phyloP scores from a whole-genome alignment of 2,888 invertebrate genomes.

The Tryphoninae sp. region DNA sequence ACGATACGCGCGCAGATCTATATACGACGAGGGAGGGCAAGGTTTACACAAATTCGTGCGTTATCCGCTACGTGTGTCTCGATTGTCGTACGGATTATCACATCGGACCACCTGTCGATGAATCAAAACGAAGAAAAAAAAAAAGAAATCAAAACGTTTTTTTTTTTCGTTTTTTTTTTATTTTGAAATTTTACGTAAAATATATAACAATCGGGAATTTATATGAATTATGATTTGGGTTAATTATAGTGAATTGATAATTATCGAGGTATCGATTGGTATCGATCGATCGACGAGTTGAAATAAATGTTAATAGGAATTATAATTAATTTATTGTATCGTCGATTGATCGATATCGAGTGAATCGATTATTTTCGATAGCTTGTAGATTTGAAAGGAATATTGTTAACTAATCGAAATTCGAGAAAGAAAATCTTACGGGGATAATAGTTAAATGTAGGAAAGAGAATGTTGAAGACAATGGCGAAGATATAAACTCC shows the following conservation, averaged over 20 bases:
- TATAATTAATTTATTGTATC: too few species aligned
- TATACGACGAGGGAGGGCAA: background rate
- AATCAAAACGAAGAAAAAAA: conserved; percentile 20
- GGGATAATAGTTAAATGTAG: background rate
- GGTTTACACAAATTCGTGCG: background rate
- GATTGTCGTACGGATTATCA: conserved; percentile 57
- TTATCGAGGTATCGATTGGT: too few species aligned
- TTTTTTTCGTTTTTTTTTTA: background rate
- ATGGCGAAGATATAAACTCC: too few species aligned
- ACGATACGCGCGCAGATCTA: background rate
- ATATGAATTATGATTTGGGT: too few species aligned
- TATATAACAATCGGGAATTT: too few species aligned
- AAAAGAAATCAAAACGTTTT: background rate
- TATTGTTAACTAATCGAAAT: background rate
- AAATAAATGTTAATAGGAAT: too few species aligned
- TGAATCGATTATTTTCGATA: too few species aligned
- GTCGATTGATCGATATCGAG: too few species aligned
- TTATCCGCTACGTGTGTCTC: conserved; percentile 51
- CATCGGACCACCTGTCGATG: conserved; percentile 60
- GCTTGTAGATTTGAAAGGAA: too few species aligned
- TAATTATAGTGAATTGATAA: too few species aligned
- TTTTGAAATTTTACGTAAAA: too few species aligned
- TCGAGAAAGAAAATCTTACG: background rate
- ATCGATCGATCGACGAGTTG: too few species aligned
- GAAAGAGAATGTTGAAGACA: background rate